Percentiles rank a stretch among this genome's conserved stretches.
Evolutionary conservation across 2,797 vertebrate species (phyloP).

Genomic region (Etheostoma perlongum): DNA sequence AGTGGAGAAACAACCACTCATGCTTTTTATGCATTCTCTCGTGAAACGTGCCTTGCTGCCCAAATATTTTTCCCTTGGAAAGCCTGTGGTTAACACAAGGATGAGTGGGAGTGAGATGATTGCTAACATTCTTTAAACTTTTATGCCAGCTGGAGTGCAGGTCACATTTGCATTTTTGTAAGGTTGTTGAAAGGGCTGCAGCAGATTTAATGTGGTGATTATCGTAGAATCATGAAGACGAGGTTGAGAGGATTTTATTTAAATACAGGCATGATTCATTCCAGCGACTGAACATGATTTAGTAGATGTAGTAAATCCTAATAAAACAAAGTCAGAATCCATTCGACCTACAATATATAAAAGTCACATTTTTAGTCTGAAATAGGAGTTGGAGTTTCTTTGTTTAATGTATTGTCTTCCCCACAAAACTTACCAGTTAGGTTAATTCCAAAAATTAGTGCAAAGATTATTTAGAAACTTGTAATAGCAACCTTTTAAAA

Average conservation of each 20-base stretch:
- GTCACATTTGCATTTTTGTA: constrained; percentile 74
- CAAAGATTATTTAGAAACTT: constrained; percentile 27
- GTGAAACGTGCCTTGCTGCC: constrained; percentile 74
- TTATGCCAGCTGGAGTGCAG: constrained; percentile 76
- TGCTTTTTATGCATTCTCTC: constrained; percentile 79
- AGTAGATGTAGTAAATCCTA: constrained; percentile 17
- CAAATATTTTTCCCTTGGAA: constrained; percentile 81
- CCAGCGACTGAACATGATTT: constrained; percentile 36
- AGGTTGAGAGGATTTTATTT: constrained; percentile 18
- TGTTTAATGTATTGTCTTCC: constrained; percentile 41
- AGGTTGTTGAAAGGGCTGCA: constrained; percentile 60
- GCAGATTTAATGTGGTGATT: constrained; percentile 61
- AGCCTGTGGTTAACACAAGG: constrained; percentile 79
- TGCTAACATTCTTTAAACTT: constrained; percentile 82
- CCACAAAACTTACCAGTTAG: constrained; percentile 31
- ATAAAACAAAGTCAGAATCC: constrained; percentile 22
- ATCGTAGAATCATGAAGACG: constrained; percentile 45
- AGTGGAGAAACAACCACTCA: constrained; percentile 71
- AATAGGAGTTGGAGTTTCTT: constrained; percentile 31
- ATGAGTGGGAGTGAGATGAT: constrained; percentile 86
- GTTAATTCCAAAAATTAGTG: constrained; percentile 14
- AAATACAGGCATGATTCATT: constrained; percentile 34
- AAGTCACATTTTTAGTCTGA: constrained; percentile 38
- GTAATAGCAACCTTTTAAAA: constrained; percentile 26
- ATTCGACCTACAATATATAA: background rate